Percentiles rank a stretch among this genome's conserved stretches.
phyloP scores from a whole-genome alignment of 2,888 invertebrate genomes.

The Mesorhabditis spiculigera region DNA sequence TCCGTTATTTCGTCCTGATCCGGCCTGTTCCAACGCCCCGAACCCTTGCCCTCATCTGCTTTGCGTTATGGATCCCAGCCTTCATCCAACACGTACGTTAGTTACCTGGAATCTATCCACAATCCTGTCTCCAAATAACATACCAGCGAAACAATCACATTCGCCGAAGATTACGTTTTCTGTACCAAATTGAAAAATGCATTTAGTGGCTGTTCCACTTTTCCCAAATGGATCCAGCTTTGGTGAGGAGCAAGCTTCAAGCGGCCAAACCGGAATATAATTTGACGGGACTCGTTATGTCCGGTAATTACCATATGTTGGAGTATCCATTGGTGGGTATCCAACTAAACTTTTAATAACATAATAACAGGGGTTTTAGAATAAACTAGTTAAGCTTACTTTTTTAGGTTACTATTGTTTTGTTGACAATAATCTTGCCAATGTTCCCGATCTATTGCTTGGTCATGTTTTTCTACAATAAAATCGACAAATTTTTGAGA shows the following conservation, averaged over 20 bases:
- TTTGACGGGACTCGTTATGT: slow-evolving; percentile 20
- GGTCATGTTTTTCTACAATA: slow-evolving; percentile 34
- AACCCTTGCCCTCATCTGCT: slow-evolving; percentile 23
- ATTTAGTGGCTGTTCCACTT: slow-evolving; percentile 4
- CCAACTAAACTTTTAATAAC: background rate
- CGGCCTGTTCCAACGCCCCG: slow-evolving; percentile 26
- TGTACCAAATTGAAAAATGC: background rate
- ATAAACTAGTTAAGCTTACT: background rate
- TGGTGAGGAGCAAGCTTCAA: background rate
- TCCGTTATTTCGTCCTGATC: slow-evolving; percentile 42
- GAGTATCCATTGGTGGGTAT: slow-evolving; percentile 23
- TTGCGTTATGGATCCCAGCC: slow-evolving; percentile 30
- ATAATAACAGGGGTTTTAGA: background rate
- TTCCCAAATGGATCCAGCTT: background rate
- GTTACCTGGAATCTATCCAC: no score
- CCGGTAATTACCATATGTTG: slow-evolving; percentile 38
- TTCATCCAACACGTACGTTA: slow-evolving; percentile 32
- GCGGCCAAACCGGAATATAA: slow-evolving; percentile 17
- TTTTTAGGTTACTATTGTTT: background rate
- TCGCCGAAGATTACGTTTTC: background rate
- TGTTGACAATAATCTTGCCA: slow-evolving; percentile 38
- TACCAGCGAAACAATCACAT: background rate
- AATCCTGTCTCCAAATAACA: background rate
- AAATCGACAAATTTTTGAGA: slow-evolving; percentile 24
- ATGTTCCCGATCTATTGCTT: slow-evolving; percentile 44